Evolutionary conservation across 1,140 invertebrate species (phyloP), one percentile per base, ranked within the genome.

Genomic region (Drosophila varians): DNA sequence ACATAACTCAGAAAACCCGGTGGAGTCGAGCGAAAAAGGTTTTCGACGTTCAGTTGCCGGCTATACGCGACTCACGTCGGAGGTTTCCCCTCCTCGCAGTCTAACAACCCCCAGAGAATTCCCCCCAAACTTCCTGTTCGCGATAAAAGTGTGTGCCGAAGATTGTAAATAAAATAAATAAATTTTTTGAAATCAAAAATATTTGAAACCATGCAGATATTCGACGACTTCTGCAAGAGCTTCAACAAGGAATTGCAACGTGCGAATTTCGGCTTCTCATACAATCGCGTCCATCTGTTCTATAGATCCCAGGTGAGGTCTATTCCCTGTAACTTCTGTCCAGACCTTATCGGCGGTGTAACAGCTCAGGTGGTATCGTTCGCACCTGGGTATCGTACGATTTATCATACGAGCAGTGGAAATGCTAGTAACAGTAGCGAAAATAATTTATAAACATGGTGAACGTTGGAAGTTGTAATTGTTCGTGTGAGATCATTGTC

Each of bases 231-330:
- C 21, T 65, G 65, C 16, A 86, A 80, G 12, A 64, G 56, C 23
- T 52, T 90, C 12, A 61, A 71, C 57, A 89, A 87, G 47, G 89
- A 90, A 70, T 53, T 90, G 38, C 71, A 83, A 49, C 60, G 58
- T 26, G 46, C 74, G 21, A 87, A 90, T 51, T 87, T 90, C 14
- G 82, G 84, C 21, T 90, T 90, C 38, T 58, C 82, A 21, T 83
- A 74, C 54, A 83, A 71, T 65, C 83, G 82, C 34, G 72, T 88
- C 36, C 88, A 90, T 43, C 58, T 88, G 28, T 90, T 90, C 47
- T 90, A 90, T 55, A 77, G 77, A 68, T 90, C 79, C 8, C 79
- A 90, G 88, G 88, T 90, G 43, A 87, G 77, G n/a, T 26, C 21
- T 26, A 21, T 38, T 49, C 8, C 36, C 34, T 51, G 21, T 49